Percentiles rank a stretch among this genome's conserved stretches.
Conservation (phyloP, 2,113 vertebrate species). For the Nibea albiflora region DNA sequence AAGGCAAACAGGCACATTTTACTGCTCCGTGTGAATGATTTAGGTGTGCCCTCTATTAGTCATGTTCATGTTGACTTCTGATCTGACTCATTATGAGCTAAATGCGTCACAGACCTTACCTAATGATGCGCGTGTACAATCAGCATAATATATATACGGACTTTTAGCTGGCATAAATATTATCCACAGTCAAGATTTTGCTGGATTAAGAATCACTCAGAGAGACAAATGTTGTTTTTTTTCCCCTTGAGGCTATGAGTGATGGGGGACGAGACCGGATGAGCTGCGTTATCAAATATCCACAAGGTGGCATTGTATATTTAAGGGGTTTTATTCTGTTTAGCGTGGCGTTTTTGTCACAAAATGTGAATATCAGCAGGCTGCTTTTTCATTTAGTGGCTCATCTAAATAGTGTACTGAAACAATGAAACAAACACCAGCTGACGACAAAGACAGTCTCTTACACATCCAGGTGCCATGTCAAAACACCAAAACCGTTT, state of each 20-base stretch:
- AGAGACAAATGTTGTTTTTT: not conserved
- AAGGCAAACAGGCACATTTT: not conserved
- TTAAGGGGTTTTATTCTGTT: slow-evolving; percentile 7
- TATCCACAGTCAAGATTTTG: not conserved
- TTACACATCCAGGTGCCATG: not conserved
- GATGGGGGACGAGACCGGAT: not conserved
- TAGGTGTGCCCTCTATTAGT: slow-evolving; percentile 53
- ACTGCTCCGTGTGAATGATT: not conserved
- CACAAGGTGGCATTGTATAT: slow-evolving; percentile 57
- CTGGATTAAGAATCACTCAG: not conserved
- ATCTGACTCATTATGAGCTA: slow-evolving; percentile 38
- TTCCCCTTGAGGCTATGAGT: not conserved
- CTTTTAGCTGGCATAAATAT: not conserved
- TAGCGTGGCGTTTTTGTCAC: not conserved
- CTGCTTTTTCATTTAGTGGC: not conserved
- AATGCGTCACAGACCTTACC: slow-evolving; percentile 6
- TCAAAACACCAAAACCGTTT: slow-evolving; percentile 16
- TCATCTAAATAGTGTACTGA: slow-evolving; percentile 8
- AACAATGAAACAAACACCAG: not conserved
- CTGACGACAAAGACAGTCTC: not conserved
- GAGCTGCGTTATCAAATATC: not conserved
- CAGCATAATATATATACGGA: not conserved
- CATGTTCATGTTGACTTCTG: slow-evolving; percentile 36
- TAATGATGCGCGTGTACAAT: slow-evolving; percentile 13
- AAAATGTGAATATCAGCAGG: not conserved